A percentile compares a stretch with the other conserved stretches of the same genome.
These are phyloP conservation scores for Falco berigora DNA, from an alignment of 2,797 vertebrate species.

Conservation along the genomic window DNA sequence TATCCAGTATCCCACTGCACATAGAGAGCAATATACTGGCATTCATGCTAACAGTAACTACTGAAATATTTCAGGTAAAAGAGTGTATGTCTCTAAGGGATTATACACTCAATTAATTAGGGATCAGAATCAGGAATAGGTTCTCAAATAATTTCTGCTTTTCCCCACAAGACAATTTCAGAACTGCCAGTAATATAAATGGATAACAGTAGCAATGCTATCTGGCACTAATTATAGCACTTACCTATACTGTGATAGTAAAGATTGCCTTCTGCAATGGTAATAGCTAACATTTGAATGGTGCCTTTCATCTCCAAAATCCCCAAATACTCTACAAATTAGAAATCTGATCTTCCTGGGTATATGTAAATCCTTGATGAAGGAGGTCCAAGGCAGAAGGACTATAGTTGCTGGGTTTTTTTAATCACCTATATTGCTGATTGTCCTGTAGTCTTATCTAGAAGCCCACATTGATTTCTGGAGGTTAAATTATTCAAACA, in stretches of 20 bases:
- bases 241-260: background rate
- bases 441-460: background rate
- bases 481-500: background rate
- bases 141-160: conserved; percentile 6
- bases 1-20: background rate
- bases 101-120: conserved; percentile 13
- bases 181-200: conserved; percentile 7
- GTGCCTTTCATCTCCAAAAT: background rate
- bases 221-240: background rate
- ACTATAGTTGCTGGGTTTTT: background rate
- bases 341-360: background rate
- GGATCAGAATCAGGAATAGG: background rate
- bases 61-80: conserved; percentile 3
- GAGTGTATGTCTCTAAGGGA: background rate
- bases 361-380: background rate
- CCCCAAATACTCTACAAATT: background rate
- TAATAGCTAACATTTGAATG: background rate
- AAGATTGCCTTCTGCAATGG: background rate
- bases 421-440: background rate
- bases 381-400: background rate
- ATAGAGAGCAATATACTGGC: background rate
- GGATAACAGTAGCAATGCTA: background rate
- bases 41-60: background rate
- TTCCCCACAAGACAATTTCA: background rate
- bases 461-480: background rate